phyloP scores from a whole-genome alignment of 1,140 invertebrate species.

The Acromyrmex echinatior region DNA sequence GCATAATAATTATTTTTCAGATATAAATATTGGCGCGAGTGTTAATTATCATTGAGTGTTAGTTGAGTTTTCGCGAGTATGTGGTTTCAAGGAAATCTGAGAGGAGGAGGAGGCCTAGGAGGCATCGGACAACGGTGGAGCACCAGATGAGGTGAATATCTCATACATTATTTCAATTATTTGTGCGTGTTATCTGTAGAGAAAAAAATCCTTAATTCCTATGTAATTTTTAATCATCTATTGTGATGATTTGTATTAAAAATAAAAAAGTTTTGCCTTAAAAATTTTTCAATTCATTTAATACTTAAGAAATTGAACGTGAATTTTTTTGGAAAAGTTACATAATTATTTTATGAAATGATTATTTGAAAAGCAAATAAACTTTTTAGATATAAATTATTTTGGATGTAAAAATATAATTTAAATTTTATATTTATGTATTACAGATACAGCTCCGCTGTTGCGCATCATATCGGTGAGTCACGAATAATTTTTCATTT shows the following conservation, averaged over 20 bases:
- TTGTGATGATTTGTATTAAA: neutral
- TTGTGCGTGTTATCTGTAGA: neutral
- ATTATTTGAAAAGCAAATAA: neutral
- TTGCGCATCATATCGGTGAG: conserved; percentile 1
- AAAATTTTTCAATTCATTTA: neutral
- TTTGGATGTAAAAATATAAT: neutral
- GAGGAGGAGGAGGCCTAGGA: too few relatives aligned
- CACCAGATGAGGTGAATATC: neutral
- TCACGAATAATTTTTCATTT: neutral
- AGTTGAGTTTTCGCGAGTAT: neutral
- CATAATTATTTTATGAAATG: neutral
- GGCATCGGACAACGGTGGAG: too few relatives aligned
- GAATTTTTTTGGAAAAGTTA: neutral
- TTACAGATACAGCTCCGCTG: neutral
- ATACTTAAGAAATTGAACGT: neutral
- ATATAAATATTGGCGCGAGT: neutral
- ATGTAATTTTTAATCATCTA: neutral
- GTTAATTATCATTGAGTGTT: neutral
- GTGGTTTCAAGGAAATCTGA: too few relatives aligned
- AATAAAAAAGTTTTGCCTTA: neutral
- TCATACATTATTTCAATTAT: neutral
- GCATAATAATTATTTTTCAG: neutral
- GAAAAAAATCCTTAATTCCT: neutral
- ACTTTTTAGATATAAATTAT: neutral
- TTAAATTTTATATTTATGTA: neutral